Evolutionary conservation across 1,140 invertebrate species (phyloP), one percentile per base, ranked within the genome.

Genomic region (Orchesella cincta): DNA sequence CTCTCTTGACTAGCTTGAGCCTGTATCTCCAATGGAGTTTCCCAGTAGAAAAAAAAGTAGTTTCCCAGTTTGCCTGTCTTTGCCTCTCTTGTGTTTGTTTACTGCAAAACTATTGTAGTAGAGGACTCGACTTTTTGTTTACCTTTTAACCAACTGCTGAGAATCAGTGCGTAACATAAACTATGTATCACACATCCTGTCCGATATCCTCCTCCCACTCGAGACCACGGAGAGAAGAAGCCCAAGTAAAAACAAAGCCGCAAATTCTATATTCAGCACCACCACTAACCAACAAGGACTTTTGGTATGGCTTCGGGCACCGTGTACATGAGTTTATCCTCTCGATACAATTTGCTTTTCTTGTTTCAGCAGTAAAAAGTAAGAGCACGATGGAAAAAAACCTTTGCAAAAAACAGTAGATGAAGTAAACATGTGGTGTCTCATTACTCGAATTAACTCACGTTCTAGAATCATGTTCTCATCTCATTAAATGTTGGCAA

Each of bases 141-240:
- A 67, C 62, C 62, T 67, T 67, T 8, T 67, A 29, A 67, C 62
- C 62, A 67, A 67, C 62, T 67, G 62, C 62, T 67, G 62, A 8
- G 62, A 67, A 67, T 67, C 62, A 67, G 62, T 67, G 62, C 62
- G 62, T 67, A 67, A 67, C 62, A 67, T 23, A 67, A 31, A 67
- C 62, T 2, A 67, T 29, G 31, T 29, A 31, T 33, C 62, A 26
- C 20, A 12, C 8, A 8, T 12, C 14, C n/a, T 67, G 12, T n/a
- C 33, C 16, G 5, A 26, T n/a, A 5, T 31, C 62, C 62, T 33
- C 62, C 31, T 5, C 62, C 62, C 62, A 67, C 33, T 29, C 26
- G 8, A 57, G 54, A 57, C 31, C 39, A 12, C 39, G 8, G 8
- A 46, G 39, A 46, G 39, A 12, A 29, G 62, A 67, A 67, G 29